A percentile compares a stretch with the other conserved stretches of the same genome.
Conservation (phyloP, 2,888 invertebrate genomes). For the Cephalotes varians region DNA sequence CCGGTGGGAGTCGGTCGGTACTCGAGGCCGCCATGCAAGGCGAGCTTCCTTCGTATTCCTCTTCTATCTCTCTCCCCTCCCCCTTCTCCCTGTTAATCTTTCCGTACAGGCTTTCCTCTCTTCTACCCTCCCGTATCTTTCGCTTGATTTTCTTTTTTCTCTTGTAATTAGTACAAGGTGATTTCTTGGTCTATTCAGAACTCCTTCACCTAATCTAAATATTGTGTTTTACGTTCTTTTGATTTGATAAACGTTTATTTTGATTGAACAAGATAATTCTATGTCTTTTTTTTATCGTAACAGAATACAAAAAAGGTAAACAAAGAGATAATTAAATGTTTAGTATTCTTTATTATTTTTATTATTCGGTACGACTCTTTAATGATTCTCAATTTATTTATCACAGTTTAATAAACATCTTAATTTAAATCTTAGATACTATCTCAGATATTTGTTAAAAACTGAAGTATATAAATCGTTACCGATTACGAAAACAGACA, state of each 20-base stretch:
- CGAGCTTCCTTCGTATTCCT: conserved; percentile 43
- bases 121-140: background rate
- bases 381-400: too few species aligned
- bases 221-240: background rate
- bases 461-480: background rate
- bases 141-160: conserved; percentile 26
- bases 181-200: conserved; percentile 23
- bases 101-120: conserved; percentile 27
- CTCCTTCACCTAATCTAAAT: background rate
- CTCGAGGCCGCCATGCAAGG: conserved; percentile 82
- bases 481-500: background rate
- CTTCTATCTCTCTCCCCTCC: conserved; percentile 14
- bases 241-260: background rate
- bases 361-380: background rate
- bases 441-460: background rate
- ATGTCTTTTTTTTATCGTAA: background rate
- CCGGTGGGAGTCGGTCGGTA: conserved; percentile 78
- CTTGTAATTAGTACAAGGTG: conserved; percentile 50
- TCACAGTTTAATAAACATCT: background rate
- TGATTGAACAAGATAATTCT: background rate
- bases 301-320: background rate
- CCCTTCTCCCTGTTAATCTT: conserved; percentile 9
- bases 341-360: background rate
- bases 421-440: background rate
- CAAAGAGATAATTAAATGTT: background rate